A percentile compares a stretch with the other conserved stretches of the same genome.
phyloP scores from a whole-genome alignment of 2,888 invertebrate genomes.

The Aspidiotus destructor region DNA sequence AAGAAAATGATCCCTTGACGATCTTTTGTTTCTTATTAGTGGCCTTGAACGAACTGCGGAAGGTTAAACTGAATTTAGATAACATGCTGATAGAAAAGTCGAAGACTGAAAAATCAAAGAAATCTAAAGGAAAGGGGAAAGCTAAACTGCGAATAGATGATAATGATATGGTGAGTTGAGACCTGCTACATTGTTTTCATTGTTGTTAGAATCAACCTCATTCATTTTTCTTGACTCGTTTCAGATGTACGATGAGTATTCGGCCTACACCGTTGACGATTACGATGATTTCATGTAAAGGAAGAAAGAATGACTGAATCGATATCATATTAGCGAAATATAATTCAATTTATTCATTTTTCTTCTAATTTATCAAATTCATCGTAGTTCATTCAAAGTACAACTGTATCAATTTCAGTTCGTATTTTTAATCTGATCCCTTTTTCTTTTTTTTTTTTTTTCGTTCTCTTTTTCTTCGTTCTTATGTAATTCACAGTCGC shows the following conservation, averaged over 20 bases:
- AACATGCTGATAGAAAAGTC: slow-evolving; percentile 78
- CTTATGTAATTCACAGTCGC: not conserved
- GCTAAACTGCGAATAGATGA: slow-evolving; percentile 35
- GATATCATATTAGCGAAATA: too few species aligned
- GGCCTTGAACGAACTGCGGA: slow-evolving; percentile 67
- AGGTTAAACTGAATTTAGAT: slow-evolving; percentile 72
- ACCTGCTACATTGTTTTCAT: not conserved
- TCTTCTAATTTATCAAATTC: not conserved
- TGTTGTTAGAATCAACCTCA: not conserved
- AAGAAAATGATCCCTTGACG: too few species aligned
- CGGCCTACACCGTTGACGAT: slow-evolving; percentile 38
- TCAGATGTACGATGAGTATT: slow-evolving; percentile 38
- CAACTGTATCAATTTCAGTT: not conserved
- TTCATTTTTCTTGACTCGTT: slow-evolving; percentile 10
- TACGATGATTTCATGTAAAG: slow-evolving; percentile 39
- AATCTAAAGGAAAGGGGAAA: slow-evolving; percentile 46
- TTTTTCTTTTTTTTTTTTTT: not conserved
- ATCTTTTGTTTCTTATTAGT: slow-evolving; percentile 48
- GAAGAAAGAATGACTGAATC: not conserved
- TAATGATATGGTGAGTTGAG: slow-evolving; percentile 32
- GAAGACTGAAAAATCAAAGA: slow-evolving; percentile 77
- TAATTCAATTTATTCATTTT: too few species aligned
- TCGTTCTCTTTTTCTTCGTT: not conserved
- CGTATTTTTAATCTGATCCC: not conserved
- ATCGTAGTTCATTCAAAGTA: not conserved